A percentile compares a stretch with the other conserved stretches of the same genome.
Evolutionary conservation across 2,113 vertebrate species (phyloP).

Genomic region (Drymodes brunneopygia): DNA sequence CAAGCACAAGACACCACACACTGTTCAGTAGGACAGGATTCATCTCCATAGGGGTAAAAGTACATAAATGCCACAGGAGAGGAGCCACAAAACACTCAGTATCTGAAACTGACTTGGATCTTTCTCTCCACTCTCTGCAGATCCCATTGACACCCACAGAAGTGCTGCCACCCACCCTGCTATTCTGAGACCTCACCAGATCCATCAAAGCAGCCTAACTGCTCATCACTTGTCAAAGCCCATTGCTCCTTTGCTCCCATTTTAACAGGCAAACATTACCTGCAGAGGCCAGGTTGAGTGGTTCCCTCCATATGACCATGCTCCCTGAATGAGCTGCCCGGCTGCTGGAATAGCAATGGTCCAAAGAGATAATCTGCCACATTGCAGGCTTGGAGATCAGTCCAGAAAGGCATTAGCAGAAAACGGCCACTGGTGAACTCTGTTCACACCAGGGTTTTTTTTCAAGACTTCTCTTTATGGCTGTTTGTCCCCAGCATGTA

Average conservation of each 20-base stretch:
- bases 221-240: not conserved
- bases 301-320: not conserved
- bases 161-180: not conserved
- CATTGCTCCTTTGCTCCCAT: not conserved
- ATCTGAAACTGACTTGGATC: not conserved
- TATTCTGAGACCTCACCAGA: not conserved
- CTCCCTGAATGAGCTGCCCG: accelerated
- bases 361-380: not conserved
- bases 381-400: not conserved
- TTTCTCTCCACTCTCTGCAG: not conserved
- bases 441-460: not conserved
- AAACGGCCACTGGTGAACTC: not conserved
- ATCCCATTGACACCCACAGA: not conserved
- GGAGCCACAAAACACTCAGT: not conserved
- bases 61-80: not conserved
- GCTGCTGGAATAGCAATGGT: not conserved
- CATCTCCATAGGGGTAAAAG: not conserved
- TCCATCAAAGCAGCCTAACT: not conserved
- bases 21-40: not conserved
- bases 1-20: not conserved
- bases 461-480: not conserved
- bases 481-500: not conserved
- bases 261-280: not conserved
- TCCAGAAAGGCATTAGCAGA: not conserved
- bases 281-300: not conserved